Evolutionary conservation across 2,888 invertebrate genomes (phyloP), one percentile per base, ranked within the genome.

Genomic region (Lacanobia wlatinum): DNA sequence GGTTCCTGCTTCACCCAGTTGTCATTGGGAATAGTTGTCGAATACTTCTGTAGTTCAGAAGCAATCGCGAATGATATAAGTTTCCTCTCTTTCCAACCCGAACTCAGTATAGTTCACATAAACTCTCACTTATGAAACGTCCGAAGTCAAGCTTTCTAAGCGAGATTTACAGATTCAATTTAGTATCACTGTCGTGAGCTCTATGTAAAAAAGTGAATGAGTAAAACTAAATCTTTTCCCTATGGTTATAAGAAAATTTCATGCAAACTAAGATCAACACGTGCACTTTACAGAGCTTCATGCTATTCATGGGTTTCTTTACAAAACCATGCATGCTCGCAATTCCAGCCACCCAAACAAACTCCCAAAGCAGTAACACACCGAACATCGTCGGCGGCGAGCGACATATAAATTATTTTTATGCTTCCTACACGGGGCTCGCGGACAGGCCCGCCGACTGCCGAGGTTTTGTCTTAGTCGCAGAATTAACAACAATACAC

Each of bases 341-440:
- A 46, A 7, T 8, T 6, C 16, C 16, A 21, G 16, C 2, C 6
- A 18, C 10, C 60, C 5, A 61, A 61, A 61, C 14, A 16, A 76
- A 64, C n/a, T 34, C 34, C 60, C 73, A 38, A 74, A 70, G 12
- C 52, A 71, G 76, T 72, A 75, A 66, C 75, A 70, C 61, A 52
- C 75, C 82, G 69, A 16, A 69, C 75, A 73, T 78, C 74, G 73
- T 70, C 68, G 76, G 83, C 78, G 83, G 84, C 84, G 82, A 80
- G 84, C 87, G 83, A 84, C 87, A 86, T 86, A 90, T 90, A 90
- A 90, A 90, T 90, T 87, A 90, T 90, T 90, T 90, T 90, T 90
- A 90, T 90, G 89, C 81, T 90, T 90, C 90, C 90, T 89, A 82
- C 80, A 67, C 80, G 73, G 77, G 64, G 50, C 53, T 62, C 80